These are phyloP conservation scores for Trichonephila inaurata DNA, from an alignment of 1,140 invertebrate species.

Conservation along the genomic window DNA sequence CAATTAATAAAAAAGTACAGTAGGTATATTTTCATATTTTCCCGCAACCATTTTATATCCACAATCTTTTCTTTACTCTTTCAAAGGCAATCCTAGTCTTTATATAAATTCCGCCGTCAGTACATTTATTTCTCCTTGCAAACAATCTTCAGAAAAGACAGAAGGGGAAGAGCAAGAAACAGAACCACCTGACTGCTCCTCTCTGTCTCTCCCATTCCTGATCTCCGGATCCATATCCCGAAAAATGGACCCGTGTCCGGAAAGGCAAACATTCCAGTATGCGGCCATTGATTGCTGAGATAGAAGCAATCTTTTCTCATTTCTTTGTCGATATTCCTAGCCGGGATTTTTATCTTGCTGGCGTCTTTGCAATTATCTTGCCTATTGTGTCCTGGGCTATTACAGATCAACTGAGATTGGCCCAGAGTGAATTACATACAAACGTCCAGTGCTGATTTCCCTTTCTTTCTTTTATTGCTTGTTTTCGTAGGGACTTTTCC, in stretches of 20 bases:
- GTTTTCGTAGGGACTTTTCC: not conserved
- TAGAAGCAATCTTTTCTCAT: slow-evolving; percentile 6
- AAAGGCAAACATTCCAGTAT: not conserved
- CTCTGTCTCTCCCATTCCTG: not conserved
- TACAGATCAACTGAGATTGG: not conserved
- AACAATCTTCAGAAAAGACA: too few relatives aligned
- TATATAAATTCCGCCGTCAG: too few relatives aligned
- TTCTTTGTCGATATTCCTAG: not conserved
- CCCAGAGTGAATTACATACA: not conserved
- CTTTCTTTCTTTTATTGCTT: not conserved
- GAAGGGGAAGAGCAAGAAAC: not conserved
- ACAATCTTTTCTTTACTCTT: too few relatives aligned
- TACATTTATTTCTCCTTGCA: too few relatives aligned
- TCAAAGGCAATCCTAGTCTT: too few relatives aligned
- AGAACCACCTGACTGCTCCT: not conserved
- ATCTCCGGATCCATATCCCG: slow-evolving; percentile 1
- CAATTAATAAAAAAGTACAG: too few relatives aligned
- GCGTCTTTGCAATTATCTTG: not conserved
- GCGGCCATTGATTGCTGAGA: not conserved
- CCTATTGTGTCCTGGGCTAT: slow-evolving; percentile 4
- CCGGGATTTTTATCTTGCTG: not conserved
- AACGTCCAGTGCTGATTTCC: not conserved
- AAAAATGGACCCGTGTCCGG: slow-evolving; percentile 19
- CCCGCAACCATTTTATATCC: too few relatives aligned
- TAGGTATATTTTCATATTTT: too few relatives aligned